Evolutionary conservation across 2,113 vertebrate species (phyloP).

Genomic region (Protomyctophum bolini): DNA sequence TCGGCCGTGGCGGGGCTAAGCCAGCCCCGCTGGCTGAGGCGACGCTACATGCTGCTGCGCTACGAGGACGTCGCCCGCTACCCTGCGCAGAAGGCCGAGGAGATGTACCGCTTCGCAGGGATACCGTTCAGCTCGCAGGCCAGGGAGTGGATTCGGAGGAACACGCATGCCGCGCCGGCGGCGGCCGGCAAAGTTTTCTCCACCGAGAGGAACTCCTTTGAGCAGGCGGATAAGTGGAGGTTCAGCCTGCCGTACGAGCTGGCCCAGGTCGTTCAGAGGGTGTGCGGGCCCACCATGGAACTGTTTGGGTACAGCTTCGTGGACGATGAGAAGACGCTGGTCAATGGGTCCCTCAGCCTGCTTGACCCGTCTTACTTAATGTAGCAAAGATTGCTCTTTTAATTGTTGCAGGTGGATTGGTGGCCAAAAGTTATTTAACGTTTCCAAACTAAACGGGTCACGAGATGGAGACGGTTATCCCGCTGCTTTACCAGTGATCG

Average conservation of each 20-base stretch:
- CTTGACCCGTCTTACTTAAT: constrained; percentile 78
- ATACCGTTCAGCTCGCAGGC: constrained; percentile 88
- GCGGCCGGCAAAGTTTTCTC: constrained; percentile 86
- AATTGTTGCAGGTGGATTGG: no score
- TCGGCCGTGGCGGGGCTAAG: constrained; percentile 89
- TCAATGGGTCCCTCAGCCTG: constrained; percentile 90
- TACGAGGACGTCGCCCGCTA: constrained; percentile 86
- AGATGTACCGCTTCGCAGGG: constrained; percentile 92
- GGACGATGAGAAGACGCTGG: constrained; percentile 76
- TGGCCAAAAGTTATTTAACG: no score
- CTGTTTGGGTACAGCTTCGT: constrained; percentile 88
- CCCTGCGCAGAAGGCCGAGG: constrained; percentile 88
- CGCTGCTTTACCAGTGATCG: no score
- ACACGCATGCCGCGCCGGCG: constrained; percentile 86
- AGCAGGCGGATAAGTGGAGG: constrained; percentile 69
- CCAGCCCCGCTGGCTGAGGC: constrained; percentile 86
- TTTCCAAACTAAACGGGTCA: no score
- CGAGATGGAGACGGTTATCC: no score
- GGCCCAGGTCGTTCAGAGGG: no score
- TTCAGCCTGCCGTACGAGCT: no score
- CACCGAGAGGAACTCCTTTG: constrained; percentile 93
- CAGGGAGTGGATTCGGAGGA: constrained; percentile 36
- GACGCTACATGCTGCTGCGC: constrained; percentile 74
- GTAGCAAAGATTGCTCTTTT: no score
- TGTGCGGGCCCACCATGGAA: no score